Evolutionary conservation across 2,113 vertebrate genomes (phyloP), one percentile per base, ranked within the genome.

Genomic region (Athene noctua): DNA sequence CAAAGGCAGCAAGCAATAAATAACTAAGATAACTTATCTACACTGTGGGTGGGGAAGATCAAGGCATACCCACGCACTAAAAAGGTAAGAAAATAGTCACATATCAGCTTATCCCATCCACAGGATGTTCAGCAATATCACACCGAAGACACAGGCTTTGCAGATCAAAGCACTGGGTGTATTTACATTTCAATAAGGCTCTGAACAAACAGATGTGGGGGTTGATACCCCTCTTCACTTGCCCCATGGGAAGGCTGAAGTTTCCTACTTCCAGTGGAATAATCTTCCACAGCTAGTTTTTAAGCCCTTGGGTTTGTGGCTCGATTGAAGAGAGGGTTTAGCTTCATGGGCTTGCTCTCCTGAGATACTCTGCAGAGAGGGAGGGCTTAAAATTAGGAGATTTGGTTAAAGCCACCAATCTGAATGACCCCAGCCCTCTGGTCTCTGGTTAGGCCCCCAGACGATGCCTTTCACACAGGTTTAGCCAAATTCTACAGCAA

Each of bases 311-410:
- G 40, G 61, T 59, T 70, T 21, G 61, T 34, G 51, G 40, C 14
- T 70, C 2, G 1, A 15, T n/a, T 16, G 26, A 54, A 46, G 22
- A 70, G 40, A 80, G 27, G 9, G 36, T 83, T 94, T 34, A 14
- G 13, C 23, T 71, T 73, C 0, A 0, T 0, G 2, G 26, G 55
- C 16, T n/a, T 0, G 2, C 79, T 47, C 29, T 55, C 22, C 38
- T 32, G 55, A 49, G 57, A 57, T 36, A 14, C 27, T 62, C 40
- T 2, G 1, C 4, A 2, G 15, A 61, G 8, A 75, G 6, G 8
- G 27, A 52, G 25, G 18, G 4, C 29, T 67, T 42, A n/a, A 82
- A 88, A 71, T 7, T 5, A 54, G 14, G 16, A 19, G 34, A 34
- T 79, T 88, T 49, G 42, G 25, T 81, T 66, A 54, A 79, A 94